Percentiles rank a stretch among this genome's conserved stretches.
These are phyloP conservation scores for Spheniscus humboldti DNA, from an alignment of 2,797 vertebrate species.

Conservation along the genomic window DNA sequence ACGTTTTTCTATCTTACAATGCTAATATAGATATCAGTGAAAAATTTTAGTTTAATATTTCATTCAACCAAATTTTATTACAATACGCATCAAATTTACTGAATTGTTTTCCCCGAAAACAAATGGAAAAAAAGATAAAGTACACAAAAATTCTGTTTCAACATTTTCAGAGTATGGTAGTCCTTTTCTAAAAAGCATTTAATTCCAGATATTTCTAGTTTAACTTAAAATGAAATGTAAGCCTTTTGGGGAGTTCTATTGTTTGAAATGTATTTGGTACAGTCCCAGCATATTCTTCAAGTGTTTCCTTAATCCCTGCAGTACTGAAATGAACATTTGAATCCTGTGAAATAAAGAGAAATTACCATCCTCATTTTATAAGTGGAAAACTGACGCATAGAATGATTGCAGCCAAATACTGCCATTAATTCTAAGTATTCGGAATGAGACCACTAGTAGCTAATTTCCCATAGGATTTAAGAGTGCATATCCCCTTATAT, in stretches of 20 bases:
- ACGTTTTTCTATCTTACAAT: background rate
- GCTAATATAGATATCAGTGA: background rate
- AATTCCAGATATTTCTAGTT: background rate
- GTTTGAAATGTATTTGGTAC: background rate
- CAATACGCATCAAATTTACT: background rate
- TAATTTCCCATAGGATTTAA: background rate
- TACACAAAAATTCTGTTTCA: background rate
- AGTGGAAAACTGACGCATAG: background rate
- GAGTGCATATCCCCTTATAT: background rate
- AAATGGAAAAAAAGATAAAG: background rate
- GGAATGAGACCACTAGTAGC: background rate
- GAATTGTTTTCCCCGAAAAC: background rate
- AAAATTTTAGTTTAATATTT: background rate
- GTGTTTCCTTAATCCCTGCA: background rate
- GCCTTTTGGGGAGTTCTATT: fast-evolving
- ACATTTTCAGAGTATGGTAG: background rate
- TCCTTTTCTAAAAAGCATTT: background rate
- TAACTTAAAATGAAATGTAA: background rate
- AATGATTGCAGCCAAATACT: background rate
- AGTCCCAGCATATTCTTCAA: background rate
- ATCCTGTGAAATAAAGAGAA: background rate
- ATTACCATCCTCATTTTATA: background rate
- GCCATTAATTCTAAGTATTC: background rate
- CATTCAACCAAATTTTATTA: background rate
- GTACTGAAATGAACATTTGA: background rate